Evolutionary conservation across 2,797 vertebrate genomes (phyloP).

Genomic region (Oreortyx pictus): DNA sequence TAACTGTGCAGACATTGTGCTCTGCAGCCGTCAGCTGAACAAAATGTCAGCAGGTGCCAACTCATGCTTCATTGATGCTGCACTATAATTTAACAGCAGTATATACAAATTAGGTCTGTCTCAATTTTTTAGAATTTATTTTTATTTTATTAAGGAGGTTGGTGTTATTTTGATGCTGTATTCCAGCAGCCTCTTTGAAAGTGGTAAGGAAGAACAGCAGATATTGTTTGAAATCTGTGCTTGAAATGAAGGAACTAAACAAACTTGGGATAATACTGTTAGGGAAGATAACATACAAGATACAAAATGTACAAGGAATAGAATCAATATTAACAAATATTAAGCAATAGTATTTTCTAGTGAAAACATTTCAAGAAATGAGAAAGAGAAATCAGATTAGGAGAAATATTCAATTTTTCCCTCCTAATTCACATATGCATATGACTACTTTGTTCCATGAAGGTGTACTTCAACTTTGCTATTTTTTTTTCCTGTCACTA

Average conservation of each 20-base stretch:
- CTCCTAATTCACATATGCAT: neutral
- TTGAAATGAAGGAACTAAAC: neutral
- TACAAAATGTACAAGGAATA: neutral
- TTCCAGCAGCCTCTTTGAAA: neutral
- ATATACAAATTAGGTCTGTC: constrained; percentile 20
- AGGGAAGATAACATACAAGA: neutral
- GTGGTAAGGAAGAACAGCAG: neutral
- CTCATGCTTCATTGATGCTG: neutral
- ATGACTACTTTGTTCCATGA: neutral
- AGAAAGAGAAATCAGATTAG: neutral
- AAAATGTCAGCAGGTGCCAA: constrained; percentile 43
- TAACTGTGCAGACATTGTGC: neutral
- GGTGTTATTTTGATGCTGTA: neutral
- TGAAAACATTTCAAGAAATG: neutral
- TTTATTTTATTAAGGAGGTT: neutral
- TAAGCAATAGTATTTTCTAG: neutral
- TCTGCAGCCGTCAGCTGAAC: neutral
- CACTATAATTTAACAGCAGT: constrained; percentile 8
- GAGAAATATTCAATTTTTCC: neutral
- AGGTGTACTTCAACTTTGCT: neutral
- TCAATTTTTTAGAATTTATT: neutral
- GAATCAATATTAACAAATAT: neutral
- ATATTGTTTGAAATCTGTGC: neutral
- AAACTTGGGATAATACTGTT: neutral
- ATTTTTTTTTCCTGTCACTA: too few relatives aligned